Percentiles rank a stretch among this genome's conserved stretches.
Evolutionary conservation across 2,888 invertebrate genomes (phyloP).

Genomic region (Cheilosia urbana): DNA sequence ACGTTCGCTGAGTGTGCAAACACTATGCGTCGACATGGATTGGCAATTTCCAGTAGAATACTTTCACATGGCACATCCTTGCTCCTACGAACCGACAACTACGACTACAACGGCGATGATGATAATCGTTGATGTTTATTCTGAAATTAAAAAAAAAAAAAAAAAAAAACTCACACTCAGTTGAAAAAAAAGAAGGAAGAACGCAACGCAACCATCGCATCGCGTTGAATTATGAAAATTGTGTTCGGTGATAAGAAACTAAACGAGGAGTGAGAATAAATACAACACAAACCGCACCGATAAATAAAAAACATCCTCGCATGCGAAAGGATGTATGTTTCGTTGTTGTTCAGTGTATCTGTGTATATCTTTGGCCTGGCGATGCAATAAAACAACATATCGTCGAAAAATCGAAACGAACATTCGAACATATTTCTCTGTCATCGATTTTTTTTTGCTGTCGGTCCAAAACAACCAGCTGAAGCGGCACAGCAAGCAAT

Average conservation of each 20-base stretch:
- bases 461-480: constrained; percentile 41
- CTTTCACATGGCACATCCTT: constrained; percentile 45
- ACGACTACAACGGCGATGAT: constrained; percentile 32
- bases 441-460: constrained; percentile 59
- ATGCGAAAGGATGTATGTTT: constrained; percentile 51
- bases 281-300: constrained; percentile 38
- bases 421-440: constrained; percentile 71
- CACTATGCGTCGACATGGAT: constrained; percentile 50
- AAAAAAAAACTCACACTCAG: not conserved
- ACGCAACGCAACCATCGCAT: constrained; percentile 2
- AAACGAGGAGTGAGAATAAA: constrained; percentile 50
- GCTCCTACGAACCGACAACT: constrained; percentile 5
- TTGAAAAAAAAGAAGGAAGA: constrained; percentile 19
- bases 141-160: constrained; percentile 36
- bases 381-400: constrained; percentile 53
- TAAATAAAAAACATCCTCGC: constrained; percentile 66
- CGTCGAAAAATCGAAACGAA: constrained; percentile 57
- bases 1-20: constrained; percentile 31
- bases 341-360: not conserved
- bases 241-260: constrained; percentile 69
- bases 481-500: constrained; percentile 45
- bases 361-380: constrained; percentile 7
- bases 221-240: constrained; percentile 67
- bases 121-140: constrained; percentile 62
- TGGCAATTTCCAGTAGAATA: constrained; percentile 45